phyloP scores from a whole-genome alignment of 1,140 invertebrate species.

The Trichoplusia ni region DNA sequence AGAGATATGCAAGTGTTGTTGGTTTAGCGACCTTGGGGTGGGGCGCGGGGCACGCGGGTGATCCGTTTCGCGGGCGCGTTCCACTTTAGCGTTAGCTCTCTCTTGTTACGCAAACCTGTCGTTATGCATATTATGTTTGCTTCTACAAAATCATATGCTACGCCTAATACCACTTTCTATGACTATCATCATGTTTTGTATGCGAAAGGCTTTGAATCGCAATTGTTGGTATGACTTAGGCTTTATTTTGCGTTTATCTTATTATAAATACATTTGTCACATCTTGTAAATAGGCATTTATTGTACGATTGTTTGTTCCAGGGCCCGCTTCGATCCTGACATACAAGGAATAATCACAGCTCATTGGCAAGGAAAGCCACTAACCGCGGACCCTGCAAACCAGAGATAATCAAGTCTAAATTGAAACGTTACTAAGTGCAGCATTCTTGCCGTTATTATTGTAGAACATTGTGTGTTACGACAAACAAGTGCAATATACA shows the following conservation, averaged over 20 bases:
- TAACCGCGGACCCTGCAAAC: slow-evolving; percentile 51
- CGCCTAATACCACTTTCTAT: slow-evolving; percentile 68
- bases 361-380: slow-evolving; percentile 67
- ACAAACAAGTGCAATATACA: slow-evolving; percentile 78
- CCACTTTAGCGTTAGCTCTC: slow-evolving; percentile 73
- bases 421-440: slow-evolving; percentile 67
- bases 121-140: slow-evolving; percentile 76
- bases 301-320: slow-evolving; percentile 64
- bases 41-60: slow-evolving; percentile 52
- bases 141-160: slow-evolving; percentile 59
- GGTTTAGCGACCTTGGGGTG: slow-evolving; percentile 62
- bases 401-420: slow-evolving; percentile 60
- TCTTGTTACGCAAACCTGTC: slow-evolving; percentile 78
- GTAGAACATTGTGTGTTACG: slow-evolving; percentile 63
- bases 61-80: slow-evolving; percentile 68
- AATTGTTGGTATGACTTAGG: too few relatives aligned
- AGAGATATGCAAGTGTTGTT: slow-evolving; percentile 27
- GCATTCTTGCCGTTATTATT: slow-evolving; percentile 59
- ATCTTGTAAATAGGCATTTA: background rate
- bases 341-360: slow-evolving; percentile 70
- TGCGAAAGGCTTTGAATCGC: slow-evolving; percentile 43
- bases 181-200: slow-evolving; percentile 37
- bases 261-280: too few relatives aligned
- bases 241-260: too few relatives aligned
- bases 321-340: slow-evolving; percentile 80